Evolutionary conservation across 1,140 invertebrate genomes (phyloP), one percentile per base, ranked within the genome.

Genomic region (Brachionus plicatilis): DNA sequence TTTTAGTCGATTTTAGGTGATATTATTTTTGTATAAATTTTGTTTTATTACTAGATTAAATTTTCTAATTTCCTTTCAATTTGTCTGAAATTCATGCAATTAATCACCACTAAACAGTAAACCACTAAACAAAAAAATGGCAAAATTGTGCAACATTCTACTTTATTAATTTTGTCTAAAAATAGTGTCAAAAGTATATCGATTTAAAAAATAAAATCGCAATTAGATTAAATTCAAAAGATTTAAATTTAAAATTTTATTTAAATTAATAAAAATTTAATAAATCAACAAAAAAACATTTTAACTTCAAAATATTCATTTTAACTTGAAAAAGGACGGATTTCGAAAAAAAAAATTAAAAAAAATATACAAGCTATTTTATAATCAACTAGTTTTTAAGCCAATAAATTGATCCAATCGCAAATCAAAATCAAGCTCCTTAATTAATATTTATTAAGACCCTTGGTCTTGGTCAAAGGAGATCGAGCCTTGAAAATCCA

Each of bases 321-420:
- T 72, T 17, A 72, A 43, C n/a, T 72, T 72, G n/a, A 72, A 72
- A 41, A 72, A 72, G 68, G 68, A 72, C 68, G 68, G 68, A 72
- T 43, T 72, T 72, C n/a, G 9, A 41, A n/a, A 37, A 72, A 43
- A 76, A 27, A 27, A 50, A 5, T n/a, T 27, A 37, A 75, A 75
- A 75, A 75, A 75, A 75, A 75, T 68, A 41, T 68, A 68, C 66
- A 68, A 68, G 12, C 14, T 47, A 68, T 12, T 33, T 68, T 68
- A 14, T 68, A n/a, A 33, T 68, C 2, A 75, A 43, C 37, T 43
- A 75, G 41, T 24, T 37, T 41, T 33, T 70, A 33, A 70, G 66
- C 66, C 37, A 41, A 70, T 37, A 12, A 33, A 70, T 70, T 70
- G 37, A 70, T 37, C 33, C 29, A 33, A 14, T 70, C 5, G n/a